Conservation (phyloP, 2,888 invertebrate genomes). For the Encarsia formosa region DNA sequence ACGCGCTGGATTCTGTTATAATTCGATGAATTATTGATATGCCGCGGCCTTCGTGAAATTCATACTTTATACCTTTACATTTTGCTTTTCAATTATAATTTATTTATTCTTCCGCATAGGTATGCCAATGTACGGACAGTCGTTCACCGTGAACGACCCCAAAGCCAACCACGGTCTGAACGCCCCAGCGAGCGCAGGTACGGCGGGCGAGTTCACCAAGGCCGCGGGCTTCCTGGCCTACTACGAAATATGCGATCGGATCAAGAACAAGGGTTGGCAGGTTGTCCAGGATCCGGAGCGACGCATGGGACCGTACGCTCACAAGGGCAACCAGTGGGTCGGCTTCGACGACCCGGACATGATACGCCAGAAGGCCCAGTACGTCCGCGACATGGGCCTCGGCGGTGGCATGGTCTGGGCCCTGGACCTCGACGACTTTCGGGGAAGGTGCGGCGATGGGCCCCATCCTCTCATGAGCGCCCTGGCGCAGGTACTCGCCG, state of each 20-base stretch:
- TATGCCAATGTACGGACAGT: conserved; percentile 84
- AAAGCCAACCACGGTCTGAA: conserved; percentile 59
- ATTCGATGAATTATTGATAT: too few relatives aligned
- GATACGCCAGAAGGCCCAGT: conserved; percentile 74
- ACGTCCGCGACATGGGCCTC: conserved; percentile 69
- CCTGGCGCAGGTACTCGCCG: conserved; percentile 69
- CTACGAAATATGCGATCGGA: conserved; percentile 85
- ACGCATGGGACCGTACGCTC: conserved; percentile 84
- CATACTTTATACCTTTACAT: too few relatives aligned
- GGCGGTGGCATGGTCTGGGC: conserved; percentile 93
- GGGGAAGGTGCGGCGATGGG: conserved; percentile 70
- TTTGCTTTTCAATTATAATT: neutral
- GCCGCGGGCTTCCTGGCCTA: conserved; percentile 85
- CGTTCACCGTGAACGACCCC: conserved; percentile 61
- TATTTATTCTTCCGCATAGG: conserved; percentile 32
- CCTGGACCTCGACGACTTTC: conserved; percentile 82
- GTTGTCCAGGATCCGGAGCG: conserved; percentile 73
- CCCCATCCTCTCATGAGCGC: conserved; percentile 74
- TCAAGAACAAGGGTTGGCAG: conserved; percentile 73
- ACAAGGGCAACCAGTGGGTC: conserved; percentile 86
- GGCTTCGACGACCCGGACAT: conserved; percentile 81
- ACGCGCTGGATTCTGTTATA: too few relatives aligned
- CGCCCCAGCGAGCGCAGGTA: conserved; percentile 71
- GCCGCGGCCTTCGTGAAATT: too few relatives aligned
- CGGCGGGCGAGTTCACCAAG: conserved; percentile 79